A percentile compares a stretch with the other conserved stretches of the same genome.
phyloP scores from a whole-genome alignment of 2,113 vertebrate species.

The Engystomops pustulosus region DNA sequence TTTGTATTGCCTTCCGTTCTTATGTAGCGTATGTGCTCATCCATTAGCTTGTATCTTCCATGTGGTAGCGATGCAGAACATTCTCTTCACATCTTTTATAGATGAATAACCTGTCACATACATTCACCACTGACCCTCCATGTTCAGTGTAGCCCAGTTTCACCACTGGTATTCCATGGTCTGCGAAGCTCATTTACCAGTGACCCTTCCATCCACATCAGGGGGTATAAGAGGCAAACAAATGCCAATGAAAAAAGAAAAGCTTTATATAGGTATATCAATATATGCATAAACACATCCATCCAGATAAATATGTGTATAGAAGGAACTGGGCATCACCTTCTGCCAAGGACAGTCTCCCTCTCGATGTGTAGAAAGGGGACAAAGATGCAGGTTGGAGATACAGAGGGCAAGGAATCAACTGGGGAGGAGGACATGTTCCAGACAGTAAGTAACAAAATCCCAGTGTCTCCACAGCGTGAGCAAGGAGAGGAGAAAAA shows the following conservation, averaged over 20 bases:
- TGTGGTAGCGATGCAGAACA: neutral
- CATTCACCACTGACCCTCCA: neutral
- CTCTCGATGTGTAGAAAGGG: slow-evolving; percentile 9
- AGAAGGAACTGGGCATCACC: slow-evolving; percentile 39
- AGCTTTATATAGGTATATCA: slow-evolving; percentile 49
- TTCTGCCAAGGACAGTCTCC: neutral
- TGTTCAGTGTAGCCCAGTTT: neutral
- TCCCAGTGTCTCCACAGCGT: slow-evolving; percentile 97
- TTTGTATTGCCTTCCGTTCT: neutral
- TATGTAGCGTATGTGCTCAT: neutral
- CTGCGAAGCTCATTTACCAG: neutral
- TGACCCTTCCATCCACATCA: neutral
- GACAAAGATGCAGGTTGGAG: neutral
- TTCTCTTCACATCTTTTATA: neutral
- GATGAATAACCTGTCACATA: neutral
- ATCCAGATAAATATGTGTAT: slow-evolving; percentile 36
- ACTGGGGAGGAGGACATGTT: slow-evolving; percentile 85
- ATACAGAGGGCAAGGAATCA: slow-evolving; percentile 68
- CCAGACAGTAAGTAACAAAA: slow-evolving; percentile 85
- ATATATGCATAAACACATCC: slow-evolving; percentile 47
- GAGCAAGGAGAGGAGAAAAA: slow-evolving; percentile 86
- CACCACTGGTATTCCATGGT: neutral
- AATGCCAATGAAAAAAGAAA: slow-evolving; percentile 33
- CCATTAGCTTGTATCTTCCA: neutral
- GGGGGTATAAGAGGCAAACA: neutral